A percentile compares a stretch with the other conserved stretches of the same genome.
phyloP scores from a whole-genome alignment of 2,888 invertebrate genomes.

The Hyposoter didymator region DNA sequence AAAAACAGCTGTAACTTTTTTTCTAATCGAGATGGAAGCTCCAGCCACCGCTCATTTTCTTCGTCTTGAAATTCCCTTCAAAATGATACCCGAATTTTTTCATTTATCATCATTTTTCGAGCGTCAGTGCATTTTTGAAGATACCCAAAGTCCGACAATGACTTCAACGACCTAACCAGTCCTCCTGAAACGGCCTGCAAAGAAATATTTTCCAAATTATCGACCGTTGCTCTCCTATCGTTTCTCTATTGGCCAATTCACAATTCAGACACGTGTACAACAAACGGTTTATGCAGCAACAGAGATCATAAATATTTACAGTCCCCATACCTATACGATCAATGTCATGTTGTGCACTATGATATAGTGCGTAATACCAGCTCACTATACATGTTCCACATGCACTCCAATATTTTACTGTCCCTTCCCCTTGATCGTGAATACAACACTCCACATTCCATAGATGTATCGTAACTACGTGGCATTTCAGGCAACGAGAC shows the following conservation, averaged over 20 bases:
- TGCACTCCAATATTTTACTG: constrained; percentile 30
- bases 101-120: not conserved
- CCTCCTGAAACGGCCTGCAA: not conserved
- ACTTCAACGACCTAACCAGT: not conserved
- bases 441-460: constrained; percentile 12
- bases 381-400: not conserved
- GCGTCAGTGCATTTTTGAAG: too few species aligned
- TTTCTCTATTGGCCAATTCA: not conserved
- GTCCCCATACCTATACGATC: not conserved
- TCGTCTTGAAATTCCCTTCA: not conserved
- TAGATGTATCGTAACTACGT: constrained; percentile 28
- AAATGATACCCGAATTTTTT: not conserved
- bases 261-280: constrained; percentile 1
- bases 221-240: not conserved
- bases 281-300: constrained; percentile 12
- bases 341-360: not conserved
- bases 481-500: not conserved
- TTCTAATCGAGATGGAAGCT: too few species aligned
- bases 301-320: constrained; percentile 22
- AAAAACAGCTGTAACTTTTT: too few species aligned
- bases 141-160: too few species aligned
- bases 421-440: not conserved
- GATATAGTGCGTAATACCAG: not conserved
- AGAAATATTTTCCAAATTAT: not conserved
- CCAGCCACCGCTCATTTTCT: too few species aligned